Evolutionary conservation across 2,113 vertebrate genomes (phyloP).

Genomic region (Platichthys stellatus): DNA sequence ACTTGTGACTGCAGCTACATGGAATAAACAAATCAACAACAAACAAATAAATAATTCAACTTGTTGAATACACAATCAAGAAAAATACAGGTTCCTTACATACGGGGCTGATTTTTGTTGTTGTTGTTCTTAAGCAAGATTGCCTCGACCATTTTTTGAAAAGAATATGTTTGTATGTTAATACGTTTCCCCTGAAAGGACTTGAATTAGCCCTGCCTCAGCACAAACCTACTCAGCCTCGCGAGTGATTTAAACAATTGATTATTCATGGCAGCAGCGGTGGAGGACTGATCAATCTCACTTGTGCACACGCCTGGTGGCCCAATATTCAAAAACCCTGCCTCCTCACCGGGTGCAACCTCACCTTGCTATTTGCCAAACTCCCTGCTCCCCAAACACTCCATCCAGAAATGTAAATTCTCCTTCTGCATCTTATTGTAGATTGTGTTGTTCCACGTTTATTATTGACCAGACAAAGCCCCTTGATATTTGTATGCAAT

Average conservation of each 20-base stretch:
- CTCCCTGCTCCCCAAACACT: neutral
- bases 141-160: neutral
- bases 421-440: slow-evolving; percentile 17
- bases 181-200: neutral
- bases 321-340: neutral
- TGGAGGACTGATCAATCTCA: slow-evolving; percentile 30
- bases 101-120: neutral
- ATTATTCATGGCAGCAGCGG: slow-evolving; percentile 4
- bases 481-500: slow-evolving; percentile 48
- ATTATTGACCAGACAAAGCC: slow-evolving; percentile 30
- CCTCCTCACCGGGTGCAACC: neutral
- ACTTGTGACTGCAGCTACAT: neutral
- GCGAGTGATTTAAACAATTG: slow-evolving; percentile 27
- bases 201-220: slow-evolving; percentile 13
- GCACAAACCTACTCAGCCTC: slow-evolving; percentile 26
- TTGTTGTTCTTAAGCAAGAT: neutral
- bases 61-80: neutral
- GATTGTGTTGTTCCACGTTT: slow-evolving; percentile 16
- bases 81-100: neutral
- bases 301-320: slow-evolving; percentile 7
- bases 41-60: neutral
- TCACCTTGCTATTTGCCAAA: slow-evolving; percentile 6
- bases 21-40: slow-evolving; percentile 2
- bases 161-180: neutral
- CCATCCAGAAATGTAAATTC: neutral